A percentile compares a stretch with the other conserved stretches of the same genome.
Evolutionary conservation across 2,797 vertebrate genomes (phyloP).

Genomic region (Carapus acus): DNA sequence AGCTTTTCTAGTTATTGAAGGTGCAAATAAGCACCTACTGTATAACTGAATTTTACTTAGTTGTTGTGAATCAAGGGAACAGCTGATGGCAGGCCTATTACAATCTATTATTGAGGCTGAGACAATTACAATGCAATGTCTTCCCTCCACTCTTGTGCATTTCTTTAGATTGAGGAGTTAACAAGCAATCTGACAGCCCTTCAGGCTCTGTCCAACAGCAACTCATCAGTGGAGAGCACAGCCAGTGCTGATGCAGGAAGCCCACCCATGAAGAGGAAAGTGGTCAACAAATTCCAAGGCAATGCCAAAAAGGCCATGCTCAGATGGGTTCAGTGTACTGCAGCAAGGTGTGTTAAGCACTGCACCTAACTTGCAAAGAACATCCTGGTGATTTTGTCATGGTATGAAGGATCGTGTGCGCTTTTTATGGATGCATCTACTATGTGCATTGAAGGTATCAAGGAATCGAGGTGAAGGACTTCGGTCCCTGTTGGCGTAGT

Average conservation of each 20-base stretch:
- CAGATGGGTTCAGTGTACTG: constrained; percentile 89
- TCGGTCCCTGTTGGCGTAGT: constrained; percentile 90
- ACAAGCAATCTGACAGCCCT: constrained; percentile 93
- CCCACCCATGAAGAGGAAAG: constrained; percentile 92
- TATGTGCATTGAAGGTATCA: constrained; percentile 69
- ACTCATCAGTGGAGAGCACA: constrained; percentile 89
- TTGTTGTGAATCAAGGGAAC: too few species aligned
- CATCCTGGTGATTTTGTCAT: neutral
- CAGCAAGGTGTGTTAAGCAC: constrained; percentile 80
- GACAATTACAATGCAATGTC: constrained; percentile 1
- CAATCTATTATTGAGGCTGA: constrained; percentile 8
- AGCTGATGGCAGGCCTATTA: too few species aligned
- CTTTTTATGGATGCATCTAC: neutral
- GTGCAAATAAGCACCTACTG: too few species aligned
- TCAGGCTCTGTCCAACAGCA: constrained; percentile 84
- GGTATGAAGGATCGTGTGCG: neutral
- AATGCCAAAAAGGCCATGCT: constrained; percentile 90
- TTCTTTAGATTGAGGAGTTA: constrained; percentile 90
- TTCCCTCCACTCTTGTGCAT: constrained; percentile 8
- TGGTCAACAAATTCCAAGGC: constrained; percentile 84
- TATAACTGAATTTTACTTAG: too few species aligned
- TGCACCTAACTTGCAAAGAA: neutral
- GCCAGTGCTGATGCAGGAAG: constrained; percentile 84
- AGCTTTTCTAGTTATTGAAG: too few species aligned
- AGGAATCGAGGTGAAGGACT: constrained; percentile 94